Percentiles rank a stretch among this genome's conserved stretches.
Conservation (phyloP, 64 coral and sea anemone species). For the Montipora sp. region DNA sequence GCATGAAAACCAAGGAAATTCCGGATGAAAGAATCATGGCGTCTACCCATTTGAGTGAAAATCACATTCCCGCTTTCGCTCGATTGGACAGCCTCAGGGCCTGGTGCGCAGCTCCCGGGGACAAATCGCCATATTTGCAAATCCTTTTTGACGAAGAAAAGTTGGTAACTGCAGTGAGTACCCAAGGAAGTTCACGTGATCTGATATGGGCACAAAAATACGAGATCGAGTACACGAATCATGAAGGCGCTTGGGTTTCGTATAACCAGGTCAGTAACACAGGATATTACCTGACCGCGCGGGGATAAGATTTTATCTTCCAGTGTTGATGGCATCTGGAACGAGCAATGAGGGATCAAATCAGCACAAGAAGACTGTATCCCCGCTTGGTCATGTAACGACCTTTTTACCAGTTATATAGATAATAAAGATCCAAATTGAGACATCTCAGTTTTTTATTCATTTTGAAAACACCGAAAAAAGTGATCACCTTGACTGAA, state of each 20-base stretch:
- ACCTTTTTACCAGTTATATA: too few relatives aligned
- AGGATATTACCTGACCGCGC: too few relatives aligned
- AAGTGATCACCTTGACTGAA: too few relatives aligned
- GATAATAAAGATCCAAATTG: too few relatives aligned
- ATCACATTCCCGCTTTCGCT: background rate
- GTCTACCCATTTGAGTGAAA: background rate
- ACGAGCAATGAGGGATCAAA: too few relatives aligned
- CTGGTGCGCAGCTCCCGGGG: constrained; percentile 38
- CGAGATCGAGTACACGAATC: constrained; percentile 17
- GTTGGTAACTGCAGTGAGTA: constrained; percentile 26
- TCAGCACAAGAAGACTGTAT: too few relatives aligned
- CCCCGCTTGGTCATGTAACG: too few relatives aligned
- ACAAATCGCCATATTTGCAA: constrained; percentile 44
- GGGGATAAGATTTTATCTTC: too few relatives aligned
- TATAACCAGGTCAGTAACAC: background rate
- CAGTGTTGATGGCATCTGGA: too few relatives aligned
- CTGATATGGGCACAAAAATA: constrained; percentile 47
- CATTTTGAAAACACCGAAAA: too few relatives aligned
- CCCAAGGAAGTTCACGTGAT: constrained; percentile 35
- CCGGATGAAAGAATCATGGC: constrained; percentile 41
- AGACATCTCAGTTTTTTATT: too few relatives aligned
- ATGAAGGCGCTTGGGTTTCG: constrained; percentile 31
- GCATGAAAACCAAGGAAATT: constrained; percentile 8
- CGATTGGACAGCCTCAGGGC: background rate
- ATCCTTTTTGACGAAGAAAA: constrained; percentile 24